Base-by-base conservation (phyloP, 2,113 vertebrate genomes). In the Hippocampus barbouri region DNA sequence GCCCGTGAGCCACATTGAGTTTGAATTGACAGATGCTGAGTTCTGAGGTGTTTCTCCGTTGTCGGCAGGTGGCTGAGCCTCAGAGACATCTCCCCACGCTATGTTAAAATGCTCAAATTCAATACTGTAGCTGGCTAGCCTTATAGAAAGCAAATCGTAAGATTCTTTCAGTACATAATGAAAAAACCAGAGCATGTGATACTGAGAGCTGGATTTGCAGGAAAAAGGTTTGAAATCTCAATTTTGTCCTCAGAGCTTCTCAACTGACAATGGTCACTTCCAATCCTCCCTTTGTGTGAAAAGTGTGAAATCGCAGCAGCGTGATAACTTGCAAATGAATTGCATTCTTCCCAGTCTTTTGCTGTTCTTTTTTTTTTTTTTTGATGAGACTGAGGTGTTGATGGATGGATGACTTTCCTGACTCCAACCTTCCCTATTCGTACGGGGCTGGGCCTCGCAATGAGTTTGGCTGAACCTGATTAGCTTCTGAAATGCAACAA, bases 1-100 rank as follows among this genome's bases (percentile, higher is more conserved):
- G 80, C 80, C 84, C 79, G 73, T 59, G 83, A 87, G 75, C 60
- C 72, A 70, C 84, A 71, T 53, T 18, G 78, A 83, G 84, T 68
- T 66, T 79, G 73, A 83, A 87, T 82, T 83, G 83, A 86, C 85
- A 78, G 79, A 70, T 82, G 70, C 81, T 71, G 72, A 81, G 80
- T 83, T 82, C 61, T 65, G 56, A 75, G 83, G 65, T 53, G 77
- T 69, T 75, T 79, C 78, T 79, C 79, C 54, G 11, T 69, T 14
- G 64, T 40, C 23, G 68, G 73, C 66, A 72, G 79, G 21, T 65
- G 5, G 62, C 67, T 65, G 57, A 78, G 83, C 79, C 72, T 70
- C 66, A 47, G 73, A 82, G 73, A 66, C 63, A 49, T 14, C 21
- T 49, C 77, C 45, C 57, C 21, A 47, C 60, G 53, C 7, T 40